These are phyloP conservation scores for Agriotes lineatus DNA, from an alignment of 2,888 invertebrate species.

Conservation along the genomic window DNA sequence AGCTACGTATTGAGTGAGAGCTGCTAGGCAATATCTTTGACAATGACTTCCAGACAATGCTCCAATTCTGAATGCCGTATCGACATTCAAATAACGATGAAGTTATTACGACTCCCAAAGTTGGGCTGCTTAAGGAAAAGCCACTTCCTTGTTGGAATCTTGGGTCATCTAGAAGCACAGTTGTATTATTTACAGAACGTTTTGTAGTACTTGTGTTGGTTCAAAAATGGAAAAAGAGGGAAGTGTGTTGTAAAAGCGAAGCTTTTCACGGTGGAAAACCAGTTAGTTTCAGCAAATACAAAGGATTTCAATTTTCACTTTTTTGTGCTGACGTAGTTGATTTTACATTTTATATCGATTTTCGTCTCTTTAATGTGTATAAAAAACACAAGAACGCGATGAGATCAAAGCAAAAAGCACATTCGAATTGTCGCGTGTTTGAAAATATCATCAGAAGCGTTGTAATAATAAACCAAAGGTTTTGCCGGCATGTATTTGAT, in stretches of 20 bases:
- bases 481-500: constrained; percentile 2
- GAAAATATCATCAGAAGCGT: constrained; percentile 1
- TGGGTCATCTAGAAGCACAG: too few relatives aligned
- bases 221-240: too few relatives aligned
- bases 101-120: constrained; percentile 3
- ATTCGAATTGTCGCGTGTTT: not conserved
- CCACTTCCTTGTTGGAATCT: not conserved
- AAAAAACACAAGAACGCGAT: not conserved
- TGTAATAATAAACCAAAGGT: constrained; percentile 2
- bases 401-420: not conserved
- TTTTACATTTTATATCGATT: not conserved
- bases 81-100: constrained; percentile 3
- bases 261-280: not conserved
- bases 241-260: not conserved
- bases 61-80: constrained; percentile 34
- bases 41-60: constrained; percentile 43
- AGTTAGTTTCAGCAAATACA: not conserved
- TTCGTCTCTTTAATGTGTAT: not conserved
- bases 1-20: constrained; percentile 49
- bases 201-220: too few relatives aligned
- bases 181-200: too few relatives aligned
- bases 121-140: not conserved
- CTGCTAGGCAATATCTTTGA: constrained; percentile 49
- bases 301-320: not conserved
- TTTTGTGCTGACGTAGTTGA: not conserved